A percentile compares a stretch with the other conserved stretches of the same genome.
These are phyloP conservation scores for Iguana delicatissima DNA, from an alignment of 2,797 vertebrate species.

Conservation along the genomic window DNA sequence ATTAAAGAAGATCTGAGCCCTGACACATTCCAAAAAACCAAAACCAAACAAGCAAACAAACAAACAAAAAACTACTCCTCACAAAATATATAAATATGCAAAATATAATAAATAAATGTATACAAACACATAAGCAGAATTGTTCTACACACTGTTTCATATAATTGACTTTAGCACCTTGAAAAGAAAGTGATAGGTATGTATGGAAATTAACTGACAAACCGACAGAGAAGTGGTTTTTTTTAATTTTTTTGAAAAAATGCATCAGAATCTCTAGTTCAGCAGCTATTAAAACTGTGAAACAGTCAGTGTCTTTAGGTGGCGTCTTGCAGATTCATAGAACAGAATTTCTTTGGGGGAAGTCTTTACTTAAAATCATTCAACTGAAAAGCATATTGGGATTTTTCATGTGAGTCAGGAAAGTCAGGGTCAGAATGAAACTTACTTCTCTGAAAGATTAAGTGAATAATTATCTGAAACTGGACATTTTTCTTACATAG, in stretches of 20 bases:
- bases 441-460: neutral
- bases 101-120: neutral
- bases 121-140: neutral
- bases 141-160: neutral
- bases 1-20: too few relatives aligned
- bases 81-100: neutral
- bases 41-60: too few relatives aligned
- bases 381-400: neutral
- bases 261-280: neutral
- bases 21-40: neutral
- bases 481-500: neutral
- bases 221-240: neutral
- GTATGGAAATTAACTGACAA: conserved; percentile 27
- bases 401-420: neutral
- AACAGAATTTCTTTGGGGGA: neutral
- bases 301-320: neutral
- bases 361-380: neutral
- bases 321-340: neutral
- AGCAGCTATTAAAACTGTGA: neutral
- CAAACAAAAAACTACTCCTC: too few relatives aligned
- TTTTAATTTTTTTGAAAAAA: too few relatives aligned
- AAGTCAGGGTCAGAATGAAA: neutral
- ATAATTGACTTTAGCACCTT: neutral
- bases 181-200: conserved; percentile 32
- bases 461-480: neutral